A percentile compares a stretch with the other conserved stretches of the same genome.
Evolutionary conservation across 2,888 invertebrate genomes (phyloP).

Genomic region (Tipula vernalis): DNA sequence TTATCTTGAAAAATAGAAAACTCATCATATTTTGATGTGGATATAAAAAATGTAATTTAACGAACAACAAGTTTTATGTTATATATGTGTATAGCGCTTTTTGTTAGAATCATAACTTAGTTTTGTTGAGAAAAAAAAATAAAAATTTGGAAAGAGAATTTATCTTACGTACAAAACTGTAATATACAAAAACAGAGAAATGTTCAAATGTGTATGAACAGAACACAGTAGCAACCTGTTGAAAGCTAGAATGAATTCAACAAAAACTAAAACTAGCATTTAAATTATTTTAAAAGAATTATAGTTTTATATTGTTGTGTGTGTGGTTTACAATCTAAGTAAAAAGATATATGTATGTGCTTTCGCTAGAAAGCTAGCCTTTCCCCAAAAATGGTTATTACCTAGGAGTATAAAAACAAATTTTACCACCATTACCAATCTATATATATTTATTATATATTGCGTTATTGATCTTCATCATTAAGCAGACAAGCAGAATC

Average conservation of each 20-base stretch:
- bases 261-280: not conserved
- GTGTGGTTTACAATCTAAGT: not conserved
- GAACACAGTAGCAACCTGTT: not conserved
- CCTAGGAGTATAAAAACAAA: not conserved
- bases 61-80: not conserved
- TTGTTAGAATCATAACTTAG: not conserved
- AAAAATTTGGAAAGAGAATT: not conserved
- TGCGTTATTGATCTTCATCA: constrained; percentile 4
- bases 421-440: not conserved
- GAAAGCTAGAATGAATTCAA: not conserved
- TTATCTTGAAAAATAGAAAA: not conserved
- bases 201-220: not conserved
- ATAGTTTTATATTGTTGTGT: not conserved
- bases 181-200: not conserved
- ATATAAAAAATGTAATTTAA: not conserved
- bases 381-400: not conserved
- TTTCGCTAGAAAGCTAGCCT: not conserved
- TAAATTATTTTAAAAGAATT: not conserved
- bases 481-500: not conserved
- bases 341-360: not conserved
- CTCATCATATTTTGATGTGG: not conserved
- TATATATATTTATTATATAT: not conserved
- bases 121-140: not conserved
- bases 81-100: not conserved
- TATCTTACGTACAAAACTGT: not conserved